Base-by-base conservation (phyloP, 2,113 vertebrate genomes). In the Sterrhoptilus dennistouni region DNA sequence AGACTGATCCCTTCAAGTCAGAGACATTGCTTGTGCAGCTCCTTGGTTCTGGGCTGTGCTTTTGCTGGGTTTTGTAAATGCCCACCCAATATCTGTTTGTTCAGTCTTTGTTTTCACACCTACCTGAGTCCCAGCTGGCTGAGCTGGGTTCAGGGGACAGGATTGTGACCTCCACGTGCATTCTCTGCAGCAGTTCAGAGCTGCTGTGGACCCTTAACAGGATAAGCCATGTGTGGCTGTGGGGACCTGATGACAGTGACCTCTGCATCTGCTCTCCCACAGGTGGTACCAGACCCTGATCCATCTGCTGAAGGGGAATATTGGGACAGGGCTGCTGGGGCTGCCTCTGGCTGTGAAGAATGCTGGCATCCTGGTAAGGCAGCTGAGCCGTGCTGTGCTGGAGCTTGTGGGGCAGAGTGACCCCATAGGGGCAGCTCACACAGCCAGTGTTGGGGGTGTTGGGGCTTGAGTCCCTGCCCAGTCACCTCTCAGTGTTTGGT, bases 301-400 rank as follows among this genome's bases (percentile, higher is more conserved):
- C 97, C 99, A 99, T 96, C 97, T 99, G 71, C 91, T 99, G 87
- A 99, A 99, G 90, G 99, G 99, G 65, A 99, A 99, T 90, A 98
- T 99, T 3, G 99, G 99, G 19, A 99, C 99, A 0, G 99, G 99
- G 36, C 98, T 99, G 75, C 98, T 99, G 86, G 99, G 99, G 13
- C 97, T 99, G 92, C 99, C 99, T 5, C 97, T 99, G 96, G 99
- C 99, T 3, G 98, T 99, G 57, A 99, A 98, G 95, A 99, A 99
- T 8, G 99, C 99, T 1, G 99, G 99, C 50, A 97, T 99, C 91
- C 97, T 99, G 99, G 99, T 99, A 96, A 98, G 99, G 72, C 11
- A 35, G 33, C 72, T 68, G 20, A 24, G 23, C 29, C 47, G 47
- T 71, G 57, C 86, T 63, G 21, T 61, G 75, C 11, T 11, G 52